Conservation (phyloP, 2,113 vertebrate species). For the Proterorhinus semilunaris region DNA sequence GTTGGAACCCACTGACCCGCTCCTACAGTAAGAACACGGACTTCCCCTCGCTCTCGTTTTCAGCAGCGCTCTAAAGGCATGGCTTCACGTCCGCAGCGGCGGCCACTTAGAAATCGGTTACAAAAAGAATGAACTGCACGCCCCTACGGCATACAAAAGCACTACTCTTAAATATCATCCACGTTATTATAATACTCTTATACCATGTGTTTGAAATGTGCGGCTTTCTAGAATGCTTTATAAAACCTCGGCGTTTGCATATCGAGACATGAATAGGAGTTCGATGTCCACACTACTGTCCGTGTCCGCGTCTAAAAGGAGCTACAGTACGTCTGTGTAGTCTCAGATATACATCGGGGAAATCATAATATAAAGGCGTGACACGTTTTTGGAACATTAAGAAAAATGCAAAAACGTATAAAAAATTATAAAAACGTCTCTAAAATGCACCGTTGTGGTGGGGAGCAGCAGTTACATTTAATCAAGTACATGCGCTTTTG, state of each 20-base stretch:
- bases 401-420: constrained; percentile 53
- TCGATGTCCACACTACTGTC: constrained; percentile 46
- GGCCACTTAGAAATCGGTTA: constrained; percentile 69
- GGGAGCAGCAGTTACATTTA: too few species aligned
- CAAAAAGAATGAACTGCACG: constrained; percentile 67
- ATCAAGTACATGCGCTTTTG: too few species aligned
- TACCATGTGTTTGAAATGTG: constrained; percentile 51
- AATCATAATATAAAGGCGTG: constrained; percentile 46
- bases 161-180: not conserved
- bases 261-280: constrained; percentile 58
- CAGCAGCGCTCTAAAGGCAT: constrained; percentile 50
- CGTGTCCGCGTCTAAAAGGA: constrained; percentile 38
- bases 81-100: constrained; percentile 68
- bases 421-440: constrained; percentile 59
- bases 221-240: constrained; percentile 38
- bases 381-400: constrained; percentile 29
- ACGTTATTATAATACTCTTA: constrained; percentile 47
- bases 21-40: too few species aligned
- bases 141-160: constrained; percentile 59
- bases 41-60: not conserved
- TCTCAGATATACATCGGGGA: constrained; percentile 41
- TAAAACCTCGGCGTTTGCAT: constrained; percentile 55
- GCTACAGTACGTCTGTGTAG: constrained; percentile 30
- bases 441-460: constrained; percentile 38
- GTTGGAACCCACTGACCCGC: too few species aligned